These are phyloP conservation scores for Eupleurogrammus muticus DNA, from an alignment of 2,797 vertebrate genomes.

Conservation along the genomic window DNA sequence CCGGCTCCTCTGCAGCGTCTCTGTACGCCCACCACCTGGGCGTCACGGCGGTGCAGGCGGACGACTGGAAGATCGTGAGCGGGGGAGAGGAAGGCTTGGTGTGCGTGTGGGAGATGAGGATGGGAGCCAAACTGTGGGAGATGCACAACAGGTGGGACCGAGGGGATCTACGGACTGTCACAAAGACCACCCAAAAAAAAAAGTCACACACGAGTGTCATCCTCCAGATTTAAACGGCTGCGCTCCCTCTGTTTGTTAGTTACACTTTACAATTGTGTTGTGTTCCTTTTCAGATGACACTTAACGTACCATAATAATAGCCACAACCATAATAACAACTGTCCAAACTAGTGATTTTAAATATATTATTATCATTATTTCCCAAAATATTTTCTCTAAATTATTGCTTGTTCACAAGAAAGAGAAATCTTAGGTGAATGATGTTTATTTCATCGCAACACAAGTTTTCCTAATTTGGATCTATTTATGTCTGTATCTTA, in stretches of 20 bases:
- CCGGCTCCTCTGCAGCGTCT: constrained; percentile 79
- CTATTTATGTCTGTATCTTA: neutral
- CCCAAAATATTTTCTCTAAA: neutral
- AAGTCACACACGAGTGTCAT: neutral
- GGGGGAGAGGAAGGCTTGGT: constrained; percentile 93
- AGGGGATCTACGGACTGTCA: neutral
- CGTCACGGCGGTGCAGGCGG: constrained; percentile 89
- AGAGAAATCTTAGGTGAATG: too few species aligned
- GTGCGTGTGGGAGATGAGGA: constrained; percentile 95
- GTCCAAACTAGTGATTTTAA: too few species aligned
- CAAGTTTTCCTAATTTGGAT: neutral
- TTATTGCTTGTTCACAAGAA: neutral
- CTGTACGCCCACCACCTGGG: constrained; percentile 92
- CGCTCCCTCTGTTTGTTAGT: neutral
- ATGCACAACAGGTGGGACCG: constrained; percentile 91
- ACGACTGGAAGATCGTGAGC: constrained; percentile 96
- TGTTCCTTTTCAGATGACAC: neutral
- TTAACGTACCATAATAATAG: too few species aligned
- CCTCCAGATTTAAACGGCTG: neutral
- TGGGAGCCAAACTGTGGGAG: constrained; percentile 95
- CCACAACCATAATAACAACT: too few species aligned
- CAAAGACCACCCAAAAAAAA: neutral
- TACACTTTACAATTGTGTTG: fast-evolving
- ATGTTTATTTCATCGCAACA: too few species aligned
- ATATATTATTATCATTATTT: too few species aligned